Percentiles rank a stretch among this genome's conserved stretches.
Conservation (phyloP, 2,888 invertebrate species). For the Lathronympha strigana region DNA sequence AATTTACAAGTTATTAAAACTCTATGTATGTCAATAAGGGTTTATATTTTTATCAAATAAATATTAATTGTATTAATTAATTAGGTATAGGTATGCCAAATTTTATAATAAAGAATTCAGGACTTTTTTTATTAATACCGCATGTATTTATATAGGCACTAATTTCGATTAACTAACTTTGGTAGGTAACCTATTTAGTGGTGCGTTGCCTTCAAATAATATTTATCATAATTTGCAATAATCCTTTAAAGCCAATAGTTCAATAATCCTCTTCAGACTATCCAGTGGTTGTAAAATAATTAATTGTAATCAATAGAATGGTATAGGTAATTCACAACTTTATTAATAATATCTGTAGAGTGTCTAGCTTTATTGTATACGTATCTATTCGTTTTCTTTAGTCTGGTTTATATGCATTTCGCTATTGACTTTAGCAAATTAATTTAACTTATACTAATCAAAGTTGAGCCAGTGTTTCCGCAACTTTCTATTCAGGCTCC, state of each 20-base stretch:
- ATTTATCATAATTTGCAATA: no score
- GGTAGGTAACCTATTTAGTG: no score
- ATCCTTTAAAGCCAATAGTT: no score
- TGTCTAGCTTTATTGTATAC: slow-evolving; percentile 27
- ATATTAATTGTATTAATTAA: no score
- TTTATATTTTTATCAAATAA: background rate
- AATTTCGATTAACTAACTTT: no score
- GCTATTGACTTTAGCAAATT: slow-evolving; percentile 63
- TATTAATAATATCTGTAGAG: slow-evolving; percentile 11
- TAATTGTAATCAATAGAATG: background rate
- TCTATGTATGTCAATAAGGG: background rate
- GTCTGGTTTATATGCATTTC: slow-evolving; percentile 59
- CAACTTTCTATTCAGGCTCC: slow-evolving; percentile 50
- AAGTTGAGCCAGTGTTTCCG: slow-evolving; percentile 65
- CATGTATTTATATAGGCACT: no score
- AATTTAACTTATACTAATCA: slow-evolving; percentile 71
- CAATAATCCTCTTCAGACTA: no score
- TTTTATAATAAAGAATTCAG: no score
- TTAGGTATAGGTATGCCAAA: no score
- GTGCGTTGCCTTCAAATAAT: no score
- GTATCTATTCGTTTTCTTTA: slow-evolving; percentile 35
- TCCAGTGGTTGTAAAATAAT: no score
- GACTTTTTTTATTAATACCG: no score
- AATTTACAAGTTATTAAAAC: background rate
- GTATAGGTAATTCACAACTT: background rate